A percentile compares a stretch with the other conserved stretches of the same genome.
phyloP scores from a whole-genome alignment of 2,113 vertebrate genomes.

The Channa maculata region DNA sequence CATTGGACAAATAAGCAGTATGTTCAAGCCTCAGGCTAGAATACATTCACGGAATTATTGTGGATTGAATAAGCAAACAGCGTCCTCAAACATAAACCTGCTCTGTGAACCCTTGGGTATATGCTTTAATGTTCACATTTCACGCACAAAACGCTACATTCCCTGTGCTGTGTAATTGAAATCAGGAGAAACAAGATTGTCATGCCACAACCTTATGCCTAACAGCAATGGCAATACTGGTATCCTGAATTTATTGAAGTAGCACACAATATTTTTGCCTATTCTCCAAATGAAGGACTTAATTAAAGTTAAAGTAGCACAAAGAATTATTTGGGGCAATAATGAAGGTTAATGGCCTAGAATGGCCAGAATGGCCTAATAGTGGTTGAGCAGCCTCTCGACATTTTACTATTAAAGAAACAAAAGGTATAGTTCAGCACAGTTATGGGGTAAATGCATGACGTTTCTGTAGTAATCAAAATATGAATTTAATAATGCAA shows the following conservation, averaged over 20 bases:
- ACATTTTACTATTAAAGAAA: too few species aligned
- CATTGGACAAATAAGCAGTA: constrained; percentile 73
- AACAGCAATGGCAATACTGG: neutral
- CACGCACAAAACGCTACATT: constrained; percentile 42
- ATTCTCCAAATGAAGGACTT: neutral
- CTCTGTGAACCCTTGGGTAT: constrained; percentile 39
- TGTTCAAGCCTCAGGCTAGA: constrained; percentile 61
- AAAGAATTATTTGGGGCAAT: neutral
- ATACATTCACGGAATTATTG: constrained; percentile 70
- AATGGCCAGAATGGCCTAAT: too few species aligned
- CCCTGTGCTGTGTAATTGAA: constrained; percentile 44
- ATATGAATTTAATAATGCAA: too few species aligned
- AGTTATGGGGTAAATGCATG: neutral
- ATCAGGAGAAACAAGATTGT: constrained; percentile 27
- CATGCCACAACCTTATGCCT: neutral
- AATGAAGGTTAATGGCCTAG: neutral
- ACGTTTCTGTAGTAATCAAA: too few species aligned
- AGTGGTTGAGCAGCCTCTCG: too few species aligned
- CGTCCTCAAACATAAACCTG: constrained; percentile 55
- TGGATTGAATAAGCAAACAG: constrained; percentile 72
- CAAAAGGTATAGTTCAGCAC: neutral
- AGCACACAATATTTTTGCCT: neutral
- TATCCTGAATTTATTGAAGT: neutral
- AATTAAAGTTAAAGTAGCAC: neutral
- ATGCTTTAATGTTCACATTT: constrained; percentile 54